Percentiles rank a stretch among this genome's conserved stretches.
phyloP scores from a whole-genome alignment of 2,113 vertebrate genomes.

The Otocyon megalotis region DNA sequence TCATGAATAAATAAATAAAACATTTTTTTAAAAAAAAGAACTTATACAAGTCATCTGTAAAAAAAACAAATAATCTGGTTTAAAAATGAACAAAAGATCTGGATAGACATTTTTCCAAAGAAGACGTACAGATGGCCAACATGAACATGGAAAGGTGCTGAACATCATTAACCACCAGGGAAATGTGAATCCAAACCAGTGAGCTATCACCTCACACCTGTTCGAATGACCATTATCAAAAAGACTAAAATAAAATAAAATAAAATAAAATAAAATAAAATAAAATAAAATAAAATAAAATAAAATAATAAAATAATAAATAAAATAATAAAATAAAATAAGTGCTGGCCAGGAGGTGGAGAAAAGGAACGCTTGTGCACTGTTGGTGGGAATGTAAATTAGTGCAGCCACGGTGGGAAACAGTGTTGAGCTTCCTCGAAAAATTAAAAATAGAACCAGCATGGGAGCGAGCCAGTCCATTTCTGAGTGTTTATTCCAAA shows the following conservation, averaged over 20 bases:
- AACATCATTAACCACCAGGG: neutral
- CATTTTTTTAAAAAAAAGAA: neutral
- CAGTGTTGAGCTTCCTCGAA: neutral
- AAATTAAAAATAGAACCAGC: neutral
- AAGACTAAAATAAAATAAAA: neutral
- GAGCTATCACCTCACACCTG: neutral
- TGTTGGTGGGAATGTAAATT: neutral
- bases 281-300: too few relatives aligned
- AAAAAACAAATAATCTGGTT: neutral
- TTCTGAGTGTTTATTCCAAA: neutral
- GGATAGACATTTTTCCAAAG: neutral
- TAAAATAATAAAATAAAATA: neutral
- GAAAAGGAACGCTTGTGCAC: neutral
- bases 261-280: too few relatives aligned
- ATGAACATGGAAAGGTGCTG: neutral
- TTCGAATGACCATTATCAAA: neutral
- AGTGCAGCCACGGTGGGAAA: neutral
- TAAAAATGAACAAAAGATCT: neutral
- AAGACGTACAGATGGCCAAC: neutral
- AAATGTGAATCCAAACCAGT: neutral
- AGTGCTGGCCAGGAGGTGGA: neutral
- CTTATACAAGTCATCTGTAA: neutral
- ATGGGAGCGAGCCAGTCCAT: neutral
- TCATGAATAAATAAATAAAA: too few relatives aligned
- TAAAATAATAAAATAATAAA: too few relatives aligned